These are phyloP conservation scores for Malaclemys terrapin DNA, from an alignment of 2,113 vertebrate species.

Conservation along the genomic window DNA sequence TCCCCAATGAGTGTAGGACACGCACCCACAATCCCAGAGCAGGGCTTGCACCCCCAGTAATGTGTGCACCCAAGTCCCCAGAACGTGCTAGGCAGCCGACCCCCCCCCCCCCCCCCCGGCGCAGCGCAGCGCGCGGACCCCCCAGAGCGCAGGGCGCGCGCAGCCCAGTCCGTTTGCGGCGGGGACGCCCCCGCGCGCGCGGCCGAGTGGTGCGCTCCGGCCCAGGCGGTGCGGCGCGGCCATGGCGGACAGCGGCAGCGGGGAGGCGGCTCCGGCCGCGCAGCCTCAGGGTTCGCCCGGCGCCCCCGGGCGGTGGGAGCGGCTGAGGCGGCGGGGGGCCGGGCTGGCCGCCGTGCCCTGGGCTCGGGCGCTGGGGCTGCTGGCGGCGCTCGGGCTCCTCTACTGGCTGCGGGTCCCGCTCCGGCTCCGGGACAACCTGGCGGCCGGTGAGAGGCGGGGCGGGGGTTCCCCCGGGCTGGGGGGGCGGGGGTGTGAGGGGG, in stretches of 20 bases:
- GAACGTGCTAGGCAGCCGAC: no score
- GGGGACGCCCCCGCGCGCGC: no score
- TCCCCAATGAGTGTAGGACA: no score
- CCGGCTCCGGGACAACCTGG: constrained; percentile 91
- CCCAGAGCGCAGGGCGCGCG: not conserved
- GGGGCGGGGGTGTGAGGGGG: not conserved
- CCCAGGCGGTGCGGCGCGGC: constrained; percentile 77
- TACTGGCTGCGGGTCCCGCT: constrained; percentile 92
- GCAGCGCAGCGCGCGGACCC: no score
- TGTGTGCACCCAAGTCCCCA: no score
- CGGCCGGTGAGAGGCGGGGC: constrained; percentile 85
- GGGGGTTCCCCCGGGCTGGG: not conserved
- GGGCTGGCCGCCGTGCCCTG: constrained; percentile 79
- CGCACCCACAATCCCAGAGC: no score
- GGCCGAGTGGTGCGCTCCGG: no score
- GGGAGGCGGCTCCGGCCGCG: constrained; percentile 76
- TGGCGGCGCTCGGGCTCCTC: constrained; percentile 87
- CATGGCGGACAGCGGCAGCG: constrained; percentile 82
- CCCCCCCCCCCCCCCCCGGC: no score
- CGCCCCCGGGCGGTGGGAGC: constrained; percentile 74
- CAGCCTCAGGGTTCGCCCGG: constrained; percentile 60
- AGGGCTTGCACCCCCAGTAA: no score
- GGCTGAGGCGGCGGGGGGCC: constrained; percentile 77
- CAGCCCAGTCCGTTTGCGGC: not conserved
- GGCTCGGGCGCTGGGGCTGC: constrained; percentile 88